Base-by-base conservation (phyloP, 2,113 vertebrate genomes). In the Physeter macrocephalus region DNA sequence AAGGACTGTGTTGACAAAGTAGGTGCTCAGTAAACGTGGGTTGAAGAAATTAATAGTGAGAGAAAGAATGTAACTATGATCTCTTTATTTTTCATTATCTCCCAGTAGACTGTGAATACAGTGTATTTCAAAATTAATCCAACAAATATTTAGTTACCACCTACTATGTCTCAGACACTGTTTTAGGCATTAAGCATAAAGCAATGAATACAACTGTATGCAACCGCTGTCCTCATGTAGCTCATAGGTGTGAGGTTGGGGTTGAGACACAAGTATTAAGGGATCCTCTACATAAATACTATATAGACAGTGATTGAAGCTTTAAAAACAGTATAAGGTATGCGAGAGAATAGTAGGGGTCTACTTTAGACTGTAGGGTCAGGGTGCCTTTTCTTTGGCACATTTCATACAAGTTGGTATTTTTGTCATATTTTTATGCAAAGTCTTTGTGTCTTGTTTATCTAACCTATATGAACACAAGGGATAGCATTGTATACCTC, bases 31-130 rank as follows among this genome's bases (percentile, higher is more conserved):
- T 49, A 89, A 85, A 90, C 8, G 39, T 2, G 29, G 39, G 1
- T 46, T 41, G 41, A 88, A 88, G 87, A 94, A 57, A 36, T 84
- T n/a, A 71, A 41, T 90, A 54, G 6, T 72, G 14, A 88, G 74
- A 27, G n/a, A 91, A 93, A 88, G 17, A 52, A 66, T 15, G 3
- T 43, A 66, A 66, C 25, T 31, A 6, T 91, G 20, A 34, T 36
- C 8, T 88, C 13, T 66, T 90, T 86, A 78, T 41, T 80, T 97
- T 94, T 92, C 49, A 90, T 39, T 84, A 10, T 90, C 66, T 90
- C 8, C 7, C 27, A 17, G 4, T 72, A 88, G 59, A 81, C 13
- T 49, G 14, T 71, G 69, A 93, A 67, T 81, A 93, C 21, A 6
- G 1, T 62, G 1, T n/a, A 77, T 91, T 93, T 77, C 1, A 64